phyloP scores from a whole-genome alignment of 1,140 invertebrate genomes.

The Daktulosphaira vitifoliae region DNA sequence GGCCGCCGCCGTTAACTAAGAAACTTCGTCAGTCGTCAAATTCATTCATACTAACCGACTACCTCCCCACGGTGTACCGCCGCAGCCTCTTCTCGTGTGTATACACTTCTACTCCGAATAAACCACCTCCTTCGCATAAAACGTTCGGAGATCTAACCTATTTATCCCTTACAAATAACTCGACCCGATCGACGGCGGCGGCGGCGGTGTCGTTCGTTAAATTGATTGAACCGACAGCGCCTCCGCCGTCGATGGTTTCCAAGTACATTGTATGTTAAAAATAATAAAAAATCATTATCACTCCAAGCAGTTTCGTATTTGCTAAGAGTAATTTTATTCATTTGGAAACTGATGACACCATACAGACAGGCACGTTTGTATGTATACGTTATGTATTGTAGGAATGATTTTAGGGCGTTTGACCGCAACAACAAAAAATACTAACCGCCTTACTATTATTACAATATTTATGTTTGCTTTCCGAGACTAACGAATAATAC shows the following conservation, averaged over 20 bases:
- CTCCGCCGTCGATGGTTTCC: not conserved
- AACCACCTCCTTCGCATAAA: not conserved
- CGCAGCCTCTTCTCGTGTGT: not conserved
- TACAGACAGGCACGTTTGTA: no score
- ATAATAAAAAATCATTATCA: no score
- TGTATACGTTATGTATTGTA: no score
- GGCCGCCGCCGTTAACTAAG: conserved; percentile 32
- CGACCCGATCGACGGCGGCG: conserved; percentile 1
- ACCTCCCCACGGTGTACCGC: not conserved
- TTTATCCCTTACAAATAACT: conserved; percentile 34
- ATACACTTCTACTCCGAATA: not conserved
- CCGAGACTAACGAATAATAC: no score
- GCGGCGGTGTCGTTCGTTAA: conserved; percentile 16
- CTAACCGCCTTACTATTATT: no score
- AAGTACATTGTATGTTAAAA: no score
- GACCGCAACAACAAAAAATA: no score
- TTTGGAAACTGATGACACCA: no score
- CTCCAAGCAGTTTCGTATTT: no score
- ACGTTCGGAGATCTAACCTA: conserved; percentile 21
- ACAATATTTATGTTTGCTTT: no score
- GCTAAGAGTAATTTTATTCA: no score
- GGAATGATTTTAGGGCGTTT: no score
- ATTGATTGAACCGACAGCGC: conserved; percentile 23
- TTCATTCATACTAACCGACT: conserved; percentile 30
- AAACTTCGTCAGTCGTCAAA: conserved; percentile 33